A percentile compares a stretch with the other conserved stretches of the same genome.
These are phyloP conservation scores for Geodia barretti DNA, from an alignment of 37 sponge, comb jelly and placozoan genomes.

Conservation along the genomic window DNA sequence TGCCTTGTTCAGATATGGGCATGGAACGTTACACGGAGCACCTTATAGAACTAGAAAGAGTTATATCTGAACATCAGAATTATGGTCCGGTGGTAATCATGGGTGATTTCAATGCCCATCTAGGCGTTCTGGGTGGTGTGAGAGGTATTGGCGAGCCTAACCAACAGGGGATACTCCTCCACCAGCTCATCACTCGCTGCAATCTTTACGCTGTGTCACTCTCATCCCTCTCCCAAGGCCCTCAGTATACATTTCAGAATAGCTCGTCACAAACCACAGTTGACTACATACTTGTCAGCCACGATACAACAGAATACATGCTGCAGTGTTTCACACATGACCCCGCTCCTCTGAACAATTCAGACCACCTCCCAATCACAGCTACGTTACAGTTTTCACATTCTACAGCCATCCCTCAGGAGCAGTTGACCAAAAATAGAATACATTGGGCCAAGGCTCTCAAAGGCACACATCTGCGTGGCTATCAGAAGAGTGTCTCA, in stretches of 20 bases:
- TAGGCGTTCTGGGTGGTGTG: background rate
- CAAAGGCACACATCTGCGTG: no score
- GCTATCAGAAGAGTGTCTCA: no score
- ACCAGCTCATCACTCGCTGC: background rate
- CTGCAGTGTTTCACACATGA: no score
- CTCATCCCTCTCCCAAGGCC: constrained; percentile 4
- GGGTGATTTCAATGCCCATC: constrained; percentile 18
- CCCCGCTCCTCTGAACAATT: no score
- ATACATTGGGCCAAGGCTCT: no score
- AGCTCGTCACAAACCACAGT: background rate
- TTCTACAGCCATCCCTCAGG: no score
- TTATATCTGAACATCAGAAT: background rate
- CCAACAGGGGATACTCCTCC: background rate
- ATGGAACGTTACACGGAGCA: background rate
- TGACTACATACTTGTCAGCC: background rate
- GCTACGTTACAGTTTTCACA: no score
- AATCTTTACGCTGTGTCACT: constrained; percentile 1
- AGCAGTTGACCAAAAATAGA: no score
- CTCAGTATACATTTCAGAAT: constrained; percentile 6
- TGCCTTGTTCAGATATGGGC: background rate
- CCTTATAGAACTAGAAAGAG: background rate
- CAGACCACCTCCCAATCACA: no score
- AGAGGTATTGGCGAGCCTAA: background rate
- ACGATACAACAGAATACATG: no score
- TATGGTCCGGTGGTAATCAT: constrained; percentile 3